These are phyloP conservation scores for Eurytoma adleriae DNA, from an alignment of 2,888 invertebrate genomes.

Conservation along the genomic window DNA sequence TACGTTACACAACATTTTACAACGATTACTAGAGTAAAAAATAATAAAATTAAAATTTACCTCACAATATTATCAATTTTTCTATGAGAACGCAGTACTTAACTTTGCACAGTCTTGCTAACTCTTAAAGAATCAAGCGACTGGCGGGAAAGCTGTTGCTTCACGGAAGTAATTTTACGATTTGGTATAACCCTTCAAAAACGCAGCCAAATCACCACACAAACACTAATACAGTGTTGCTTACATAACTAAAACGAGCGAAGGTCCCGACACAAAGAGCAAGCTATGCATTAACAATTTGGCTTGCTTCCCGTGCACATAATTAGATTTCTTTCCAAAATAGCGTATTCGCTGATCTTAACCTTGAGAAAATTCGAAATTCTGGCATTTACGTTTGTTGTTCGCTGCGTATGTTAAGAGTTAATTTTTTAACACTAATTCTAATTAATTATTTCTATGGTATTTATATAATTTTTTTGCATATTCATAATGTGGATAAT, in stretches of 20 bases:
- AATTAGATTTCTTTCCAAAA: slow-evolving; percentile 68
- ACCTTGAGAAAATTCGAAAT: slow-evolving; percentile 61
- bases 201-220: slow-evolving; percentile 42
- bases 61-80: background rate
- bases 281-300: slow-evolving; percentile 68
- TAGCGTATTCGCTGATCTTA: slow-evolving; percentile 64
- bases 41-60: background rate
- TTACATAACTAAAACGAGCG: slow-evolving; percentile 62
- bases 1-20: too few species aligned
- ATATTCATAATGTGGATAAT: background rate
- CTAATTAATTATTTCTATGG: too few species aligned
- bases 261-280: slow-evolving; percentile 65
- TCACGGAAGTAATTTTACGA: slow-evolving; percentile 44
- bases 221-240: slow-evolving; percentile 34
- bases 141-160: slow-evolving; percentile 34
- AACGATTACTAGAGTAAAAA: background rate
- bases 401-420: background rate
- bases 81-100: background rate
- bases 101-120: background rate
- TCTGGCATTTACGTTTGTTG: background rate
- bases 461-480: too few species aligned
- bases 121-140: slow-evolving; percentile 9
- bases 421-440: background rate
- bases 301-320: slow-evolving; percentile 70
- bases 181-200: slow-evolving; percentile 32